Evolutionary conservation across 2,113 vertebrate species (phyloP), one percentile per base, ranked within the genome.

Genomic region (Podarcis muralis): DNA sequence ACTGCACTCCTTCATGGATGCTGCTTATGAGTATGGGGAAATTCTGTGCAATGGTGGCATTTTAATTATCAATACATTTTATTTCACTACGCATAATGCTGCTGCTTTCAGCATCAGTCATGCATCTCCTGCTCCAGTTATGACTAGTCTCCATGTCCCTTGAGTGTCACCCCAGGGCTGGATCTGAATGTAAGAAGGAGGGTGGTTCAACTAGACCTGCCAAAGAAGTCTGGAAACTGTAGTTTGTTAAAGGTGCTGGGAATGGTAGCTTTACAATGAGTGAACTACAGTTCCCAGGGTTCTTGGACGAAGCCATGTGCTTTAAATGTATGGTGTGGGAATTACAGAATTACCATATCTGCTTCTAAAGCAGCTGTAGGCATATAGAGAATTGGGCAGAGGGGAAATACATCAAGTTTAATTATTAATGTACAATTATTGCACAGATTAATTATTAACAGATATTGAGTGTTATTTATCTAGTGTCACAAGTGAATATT

Each of bases 351-450:
- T n/a, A 75, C 37, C 32, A 65, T 68, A 15, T 84, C 40, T 77
- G 81, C 15, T 69, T 83, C 3, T 69, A 77, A 77, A 77, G 43
- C 27, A 76, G 3, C 22, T 23, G 11, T 68, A 35, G 8, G 40
- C 57, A 18, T 27, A 30, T 66, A n/a, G 30, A 57, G 37, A 48
- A 68, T 82, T 57, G 37, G 8, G 22, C 5, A 25, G 59, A 68
- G 77, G 43, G 65, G 20, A 37, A 84, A 86, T 83, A 83, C 20
- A 40, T 76, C 8, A 37, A 43, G 27, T 11, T 87, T 68, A 84
- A 87, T 90, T 78, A 83, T 79, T 90, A 71, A 87, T 87, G 78
- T 35, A 65, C 20, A 27, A 78, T 78, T 83, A 83, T 87, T 83
- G 22, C 62, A 59, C 40, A 59, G 27, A 71, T 87, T 78, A 83